These are phyloP conservation scores for Drosophila arawakana DNA, from an alignment of 1,140 invertebrate species.

Conservation along the genomic window DNA sequence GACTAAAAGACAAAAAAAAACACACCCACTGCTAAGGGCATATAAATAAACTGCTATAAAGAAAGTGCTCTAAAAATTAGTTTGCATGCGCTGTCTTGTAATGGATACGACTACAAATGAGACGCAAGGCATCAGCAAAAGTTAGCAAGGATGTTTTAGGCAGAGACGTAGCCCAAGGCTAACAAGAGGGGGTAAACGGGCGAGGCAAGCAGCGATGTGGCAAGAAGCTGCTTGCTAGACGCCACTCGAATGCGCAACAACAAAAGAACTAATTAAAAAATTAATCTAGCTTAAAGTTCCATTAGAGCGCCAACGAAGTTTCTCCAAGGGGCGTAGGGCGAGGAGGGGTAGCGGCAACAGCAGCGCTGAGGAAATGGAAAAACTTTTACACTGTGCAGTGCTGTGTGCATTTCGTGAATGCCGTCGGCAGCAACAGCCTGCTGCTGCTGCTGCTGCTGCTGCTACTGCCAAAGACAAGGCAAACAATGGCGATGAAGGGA, in stretches of 20 bases:
- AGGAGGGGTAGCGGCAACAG: slow-evolving; percentile 1
- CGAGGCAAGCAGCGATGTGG: not conserved
- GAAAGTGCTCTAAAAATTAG: slow-evolving; percentile 67
- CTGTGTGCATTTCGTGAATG: slow-evolving; percentile 52
- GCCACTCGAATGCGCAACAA: slow-evolving; percentile 76
- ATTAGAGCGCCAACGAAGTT: slow-evolving; percentile 81
- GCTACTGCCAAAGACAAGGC: slow-evolving; percentile 67
- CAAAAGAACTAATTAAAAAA: slow-evolving; percentile 84
- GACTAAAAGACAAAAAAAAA: not conserved
- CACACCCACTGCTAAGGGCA: not conserved
- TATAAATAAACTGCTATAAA: slow-evolving; percentile 44
- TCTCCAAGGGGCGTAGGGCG: slow-evolving; percentile 24
- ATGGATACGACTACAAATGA: slow-evolving; percentile 63
- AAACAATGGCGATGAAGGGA: slow-evolving; percentile 47
- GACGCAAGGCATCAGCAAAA: slow-evolving; percentile 37
- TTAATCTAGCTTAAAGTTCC: slow-evolving; percentile 83
- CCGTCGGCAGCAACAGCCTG: slow-evolving; percentile 58
- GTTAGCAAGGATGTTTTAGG: slow-evolving; percentile 56
- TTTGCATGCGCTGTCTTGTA: slow-evolving; percentile 69
- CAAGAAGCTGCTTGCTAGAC: slow-evolving; percentile 30
- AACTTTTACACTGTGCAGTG: slow-evolving; percentile 72
- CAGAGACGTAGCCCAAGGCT: slow-evolving; percentile 9
- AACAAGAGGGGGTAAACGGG: not conserved
- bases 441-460: slow-evolving; percentile 64
- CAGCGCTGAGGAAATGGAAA: slow-evolving; percentile 73